Base-by-base conservation (phyloP, 2,888 invertebrate species). In the Sipha maydis region DNA sequence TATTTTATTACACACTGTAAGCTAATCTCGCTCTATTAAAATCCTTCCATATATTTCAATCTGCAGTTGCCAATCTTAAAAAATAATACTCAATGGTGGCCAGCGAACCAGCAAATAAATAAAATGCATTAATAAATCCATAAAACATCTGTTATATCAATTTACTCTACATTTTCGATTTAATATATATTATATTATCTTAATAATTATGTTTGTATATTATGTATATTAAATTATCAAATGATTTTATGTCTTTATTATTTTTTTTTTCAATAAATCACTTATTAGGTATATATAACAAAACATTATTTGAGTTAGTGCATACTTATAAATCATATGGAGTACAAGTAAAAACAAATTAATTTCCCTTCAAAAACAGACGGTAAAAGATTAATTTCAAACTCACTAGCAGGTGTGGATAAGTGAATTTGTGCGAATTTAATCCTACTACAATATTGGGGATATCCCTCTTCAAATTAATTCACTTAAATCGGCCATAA, bases 281-380 rank as follows among this genome's bases (percentile, higher is more conserved):
- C 14, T 8, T 48, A 48, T 48, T 21, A 48, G 61, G 5, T 21
- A 25, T 25, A 7, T 61, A 21, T 61, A 61, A 61, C 61, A 25
- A 19, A 25, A 61, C 21, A 61, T 21, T 25, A 4, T 61, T 21
- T 25, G 25, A 25, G 61, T 21, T 25, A 61, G 25, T 61, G 21
- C n/a, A 28, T 28, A 28, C n/a, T 69, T 28, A 69, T n/a, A 69
- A 69, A 69, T n/a, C 61, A n/a, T 41, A 76, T 76, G 5, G 25
- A 28, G 11, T 28, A 69, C n/a, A n/a, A 69, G 28, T 21, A 19
- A 61, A 67, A 76, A 41, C 76, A 28, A 76, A 84, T 84, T 76
- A 41, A 38, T 84, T 84, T 67, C 21, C 84, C 61, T 61, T 84
- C 75, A 61, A 84, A 61, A 75, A 31, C 84, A 84, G 34, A 3